phyloP scores from a whole-genome alignment of 2,113 vertebrate genomes.

The Stigmatopora nigra region DNA sequence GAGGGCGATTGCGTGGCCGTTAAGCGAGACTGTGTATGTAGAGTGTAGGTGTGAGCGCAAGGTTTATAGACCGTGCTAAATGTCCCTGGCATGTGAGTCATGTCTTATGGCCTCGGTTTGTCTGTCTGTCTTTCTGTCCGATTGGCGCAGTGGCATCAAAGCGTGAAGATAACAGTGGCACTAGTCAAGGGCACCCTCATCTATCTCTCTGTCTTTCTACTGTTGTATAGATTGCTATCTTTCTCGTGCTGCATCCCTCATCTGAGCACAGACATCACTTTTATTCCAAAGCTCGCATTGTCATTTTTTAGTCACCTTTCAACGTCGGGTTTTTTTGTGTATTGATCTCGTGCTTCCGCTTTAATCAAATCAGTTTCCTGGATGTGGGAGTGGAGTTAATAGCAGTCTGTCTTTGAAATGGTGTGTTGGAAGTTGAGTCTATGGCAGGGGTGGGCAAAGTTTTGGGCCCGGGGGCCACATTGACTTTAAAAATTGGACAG shows the following conservation, averaged over 20 bases:
- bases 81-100: conserved; percentile 47
- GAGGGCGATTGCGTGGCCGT: conserved; percentile 23
- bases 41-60: conserved; percentile 26
- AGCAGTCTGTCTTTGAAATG: not conserved
- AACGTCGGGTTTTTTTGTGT: not conserved
- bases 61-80: conserved; percentile 51
- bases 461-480: too few species aligned
- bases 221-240: conserved; percentile 30
- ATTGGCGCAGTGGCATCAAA: conserved; percentile 40
- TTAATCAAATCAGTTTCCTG: conserved; percentile 2
- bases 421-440: not conserved
- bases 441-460: too few species aligned
- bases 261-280: conserved; percentile 12
- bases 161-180: conserved; percentile 46
- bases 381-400: not conserved
- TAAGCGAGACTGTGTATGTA: conserved; percentile 18
- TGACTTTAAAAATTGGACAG: too few species aligned
- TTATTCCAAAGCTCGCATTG: conserved; percentile 1
- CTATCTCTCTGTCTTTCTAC: conserved; percentile 26
- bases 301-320: conserved; percentile 16
- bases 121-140: conserved; percentile 17
- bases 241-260: conserved; percentile 12
- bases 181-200: conserved; percentile 48
- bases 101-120: conserved; percentile 27
- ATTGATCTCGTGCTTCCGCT: not conserved